These are phyloP conservation scores for Nicator chloris DNA, from an alignment of 2,113 vertebrate genomes.

Conservation along the genomic window DNA sequence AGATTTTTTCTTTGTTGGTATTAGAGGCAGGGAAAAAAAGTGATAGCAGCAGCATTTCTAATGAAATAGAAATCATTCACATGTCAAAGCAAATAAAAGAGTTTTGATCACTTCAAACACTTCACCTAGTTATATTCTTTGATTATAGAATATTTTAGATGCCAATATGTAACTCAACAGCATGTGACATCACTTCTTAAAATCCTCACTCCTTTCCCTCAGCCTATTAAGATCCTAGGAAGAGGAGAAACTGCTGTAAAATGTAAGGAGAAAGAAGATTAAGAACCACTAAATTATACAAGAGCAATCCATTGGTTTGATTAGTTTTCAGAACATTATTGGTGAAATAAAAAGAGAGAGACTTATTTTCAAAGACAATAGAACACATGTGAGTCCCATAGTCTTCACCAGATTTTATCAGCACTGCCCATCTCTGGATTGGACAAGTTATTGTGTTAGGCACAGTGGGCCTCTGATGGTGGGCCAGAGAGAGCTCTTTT, in stretches of 20 bases:
- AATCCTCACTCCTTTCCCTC: not conserved
- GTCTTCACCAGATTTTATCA: not conserved
- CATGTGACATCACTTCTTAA: not conserved
- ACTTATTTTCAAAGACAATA: not conserved
- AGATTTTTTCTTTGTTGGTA: not conserved
- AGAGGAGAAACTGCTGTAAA: not conserved
- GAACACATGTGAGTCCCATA: rapidly evolving
- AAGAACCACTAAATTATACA: not conserved
- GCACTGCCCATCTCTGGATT: not conserved
- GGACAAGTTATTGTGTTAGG: not conserved
- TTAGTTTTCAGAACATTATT: not conserved
- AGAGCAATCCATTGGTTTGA: not conserved
- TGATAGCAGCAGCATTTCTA: not conserved
- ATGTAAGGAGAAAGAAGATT: not conserved
- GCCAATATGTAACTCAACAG: not conserved
- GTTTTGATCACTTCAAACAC: conserved; percentile 16
- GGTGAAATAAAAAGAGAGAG: not conserved
- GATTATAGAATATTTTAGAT: not conserved
- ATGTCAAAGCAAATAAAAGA: conserved; percentile 13
- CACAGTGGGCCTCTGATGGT: not conserved
- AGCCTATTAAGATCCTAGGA: not conserved
- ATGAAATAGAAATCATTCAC: not conserved
- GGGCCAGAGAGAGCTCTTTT: not conserved
- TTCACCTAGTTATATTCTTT: conserved; percentile 1
- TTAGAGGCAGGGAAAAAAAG: not conserved